phyloP scores from a whole-genome alignment of 2,113 vertebrate genomes.

The Polyodon spathula region DNA sequence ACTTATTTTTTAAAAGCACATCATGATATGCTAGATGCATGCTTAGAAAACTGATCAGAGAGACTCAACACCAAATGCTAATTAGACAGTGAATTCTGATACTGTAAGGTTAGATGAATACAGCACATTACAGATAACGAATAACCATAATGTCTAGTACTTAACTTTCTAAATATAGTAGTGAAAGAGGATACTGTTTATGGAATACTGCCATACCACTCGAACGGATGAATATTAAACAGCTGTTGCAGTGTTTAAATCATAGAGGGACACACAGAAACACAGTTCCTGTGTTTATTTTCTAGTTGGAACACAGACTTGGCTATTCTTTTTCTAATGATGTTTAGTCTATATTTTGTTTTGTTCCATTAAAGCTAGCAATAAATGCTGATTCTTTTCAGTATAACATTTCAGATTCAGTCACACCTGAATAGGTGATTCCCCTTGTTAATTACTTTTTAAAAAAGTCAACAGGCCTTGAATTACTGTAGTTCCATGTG shows the following conservation, averaged over 20 bases:
- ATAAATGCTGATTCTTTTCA: too few species aligned
- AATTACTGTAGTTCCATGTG: too few species aligned
- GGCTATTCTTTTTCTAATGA: not conserved
- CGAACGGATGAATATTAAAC: constrained; percentile 21
- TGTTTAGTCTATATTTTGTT: too few species aligned
- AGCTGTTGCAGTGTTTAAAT: constrained; percentile 11
- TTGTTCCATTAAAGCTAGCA: too few species aligned
- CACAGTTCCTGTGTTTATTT: not conserved
- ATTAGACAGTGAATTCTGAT: constrained; percentile 5
- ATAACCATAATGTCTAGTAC: constrained; percentile 8
- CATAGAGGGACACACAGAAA: not conserved
- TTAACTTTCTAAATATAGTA: constrained; percentile 15
- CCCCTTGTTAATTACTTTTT: too few species aligned
- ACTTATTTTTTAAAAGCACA: not conserved
- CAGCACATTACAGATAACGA: constrained; percentile 7
- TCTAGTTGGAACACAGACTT: not conserved
- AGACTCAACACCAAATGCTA: constrained; percentile 3
- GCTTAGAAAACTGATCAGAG: not conserved
- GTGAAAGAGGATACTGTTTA: constrained; percentile 5
- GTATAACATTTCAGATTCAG: too few species aligned
- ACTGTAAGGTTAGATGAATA: constrained; percentile 3
- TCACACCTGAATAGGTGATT: too few species aligned
- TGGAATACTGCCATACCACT: not conserved
- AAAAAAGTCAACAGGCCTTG: too few species aligned
- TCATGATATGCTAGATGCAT: not conserved